phyloP scores from a whole-genome alignment of 2,797 vertebrate genomes.

The Pseudochromis fuscus region DNA sequence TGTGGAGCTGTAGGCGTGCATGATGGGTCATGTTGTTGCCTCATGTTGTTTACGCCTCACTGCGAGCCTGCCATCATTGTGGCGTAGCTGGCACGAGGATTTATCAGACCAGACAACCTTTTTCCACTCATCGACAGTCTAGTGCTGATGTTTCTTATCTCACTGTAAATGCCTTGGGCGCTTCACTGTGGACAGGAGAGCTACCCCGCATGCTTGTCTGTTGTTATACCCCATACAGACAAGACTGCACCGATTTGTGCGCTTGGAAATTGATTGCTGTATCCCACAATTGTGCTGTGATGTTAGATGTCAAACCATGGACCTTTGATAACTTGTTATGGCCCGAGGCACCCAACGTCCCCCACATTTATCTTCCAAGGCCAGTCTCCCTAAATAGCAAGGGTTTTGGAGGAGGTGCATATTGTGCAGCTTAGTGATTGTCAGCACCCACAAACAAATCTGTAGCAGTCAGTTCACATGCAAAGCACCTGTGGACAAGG shows the following conservation, averaged over 20 bases:
- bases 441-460: constrained; percentile 40
- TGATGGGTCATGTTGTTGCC: constrained; percentile 28
- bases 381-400: constrained; percentile 49
- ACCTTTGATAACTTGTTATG: constrained; percentile 70
- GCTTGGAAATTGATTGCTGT: constrained; percentile 67
- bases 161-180: constrained; percentile 59
- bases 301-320: constrained; percentile 54
- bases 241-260: constrained; percentile 40
- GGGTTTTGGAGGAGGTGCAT: constrained; percentile 38
- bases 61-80: constrained; percentile 10
- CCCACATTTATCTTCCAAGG: constrained; percentile 61
- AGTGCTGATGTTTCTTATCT: constrained; percentile 58
- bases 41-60: constrained; percentile 35
- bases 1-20: constrained; percentile 21
- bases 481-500: background rate
- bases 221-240: constrained; percentile 51
- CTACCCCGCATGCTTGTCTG: constrained; percentile 36
- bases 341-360: constrained; percentile 58
- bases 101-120: constrained; percentile 67
- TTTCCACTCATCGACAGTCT: constrained; percentile 60
- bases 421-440: constrained; percentile 36
- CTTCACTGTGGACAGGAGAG: constrained; percentile 46
- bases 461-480: constrained; percentile 14
- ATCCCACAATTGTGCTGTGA: constrained; percentile 63
- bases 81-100: constrained; percentile 21